Percentiles rank a stretch among this genome's conserved stretches.
These are phyloP conservation scores for Grammatotria lemairii DNA, from an alignment of 2,113 vertebrate species.

Conservation along the genomic window DNA sequence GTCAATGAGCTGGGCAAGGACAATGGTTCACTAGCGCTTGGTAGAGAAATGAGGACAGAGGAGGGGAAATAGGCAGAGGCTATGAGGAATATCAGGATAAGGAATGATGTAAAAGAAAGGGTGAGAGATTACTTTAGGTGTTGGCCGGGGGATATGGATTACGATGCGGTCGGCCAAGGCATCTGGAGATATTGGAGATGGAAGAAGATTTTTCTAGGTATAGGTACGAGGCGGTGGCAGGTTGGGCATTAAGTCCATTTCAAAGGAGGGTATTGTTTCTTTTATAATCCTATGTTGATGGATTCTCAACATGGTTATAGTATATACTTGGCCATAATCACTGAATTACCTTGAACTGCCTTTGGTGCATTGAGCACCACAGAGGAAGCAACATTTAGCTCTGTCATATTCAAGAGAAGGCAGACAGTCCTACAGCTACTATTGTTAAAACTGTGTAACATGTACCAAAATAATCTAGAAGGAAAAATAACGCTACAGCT, in stretches of 20 bases:
- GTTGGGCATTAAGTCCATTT: neutral
- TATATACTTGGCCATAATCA: neutral
- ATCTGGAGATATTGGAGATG: constrained; percentile 24
- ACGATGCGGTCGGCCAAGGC: neutral
- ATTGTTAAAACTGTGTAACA: neutral
- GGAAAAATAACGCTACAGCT: neutral
- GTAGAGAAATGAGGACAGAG: constrained; percentile 56
- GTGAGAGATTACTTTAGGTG: constrained; percentile 29
- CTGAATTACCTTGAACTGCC: neutral
- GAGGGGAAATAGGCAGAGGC: constrained; percentile 39
- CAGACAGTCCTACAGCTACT: neutral
- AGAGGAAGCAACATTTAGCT: neutral
- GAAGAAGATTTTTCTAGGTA: constrained; percentile 11
- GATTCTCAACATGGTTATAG: neutral
- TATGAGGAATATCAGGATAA: constrained; percentile 40
- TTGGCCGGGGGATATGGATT: constrained; percentile 44
- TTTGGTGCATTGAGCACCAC: neutral
- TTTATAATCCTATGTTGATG: neutral
- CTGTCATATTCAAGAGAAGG: neutral
- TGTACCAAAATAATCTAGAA: neutral
- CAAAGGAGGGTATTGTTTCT: neutral
- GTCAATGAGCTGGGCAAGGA: constrained; percentile 50
- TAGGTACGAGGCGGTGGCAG: neutral
- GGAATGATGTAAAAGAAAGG: constrained; percentile 25
- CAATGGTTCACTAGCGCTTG: constrained; percentile 58